Evolutionary conservation across 2,797 vertebrate species (phyloP), one percentile per base, ranked within the genome.

Genomic region (Numenius phaeopus): DNA sequence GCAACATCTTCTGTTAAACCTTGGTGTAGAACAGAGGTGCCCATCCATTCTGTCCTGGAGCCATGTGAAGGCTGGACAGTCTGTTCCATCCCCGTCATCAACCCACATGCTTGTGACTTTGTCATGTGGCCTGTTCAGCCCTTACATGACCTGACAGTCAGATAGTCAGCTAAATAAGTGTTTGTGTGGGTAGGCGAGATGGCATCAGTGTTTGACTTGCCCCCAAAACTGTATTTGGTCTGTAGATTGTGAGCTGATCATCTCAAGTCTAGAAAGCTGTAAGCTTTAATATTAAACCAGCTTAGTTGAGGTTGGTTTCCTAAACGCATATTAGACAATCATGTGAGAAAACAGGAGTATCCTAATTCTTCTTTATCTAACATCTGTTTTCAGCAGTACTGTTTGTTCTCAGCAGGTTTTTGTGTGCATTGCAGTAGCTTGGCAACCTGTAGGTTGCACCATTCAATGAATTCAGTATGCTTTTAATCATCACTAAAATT

Each of bases 351-450:
- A 39, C 47, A 62, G 87, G 64, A 94, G 46, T 83, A 95, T 83
- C 83, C 86, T 59, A 89, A 95, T 92, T 93, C 83, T 92, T 83
- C 96, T 94, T 94, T 97, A 95, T 96, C 94, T 94, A 83, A 93
- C 91, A 95, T 93, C 83, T 95, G 90, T 90, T 97, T 96, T 85
- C 89, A 95, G 71, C 82, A 91, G 85, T 66, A 96, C 95, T 97
- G 93, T 95, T 97, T 96, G 91, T 96, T 96, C 91, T 93, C 70
- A 17, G 73, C 58, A 96, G 93, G 93, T 93, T 96, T 97, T 96
- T 96, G 89, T 97, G 93, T 96, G 91, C 89, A 67, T 24, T 97
- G 87, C 65, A 87, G 97, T 94, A 92, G 92, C 94, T 91, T 95
- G 90, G 95, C 96, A 97, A 97, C 90, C 84, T 91, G 72, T 90